A percentile compares a stretch with the other conserved stretches of the same genome.
phyloP scores from a whole-genome alignment of 2,113 vertebrate genomes.

The Microcebus jonahi region DNA sequence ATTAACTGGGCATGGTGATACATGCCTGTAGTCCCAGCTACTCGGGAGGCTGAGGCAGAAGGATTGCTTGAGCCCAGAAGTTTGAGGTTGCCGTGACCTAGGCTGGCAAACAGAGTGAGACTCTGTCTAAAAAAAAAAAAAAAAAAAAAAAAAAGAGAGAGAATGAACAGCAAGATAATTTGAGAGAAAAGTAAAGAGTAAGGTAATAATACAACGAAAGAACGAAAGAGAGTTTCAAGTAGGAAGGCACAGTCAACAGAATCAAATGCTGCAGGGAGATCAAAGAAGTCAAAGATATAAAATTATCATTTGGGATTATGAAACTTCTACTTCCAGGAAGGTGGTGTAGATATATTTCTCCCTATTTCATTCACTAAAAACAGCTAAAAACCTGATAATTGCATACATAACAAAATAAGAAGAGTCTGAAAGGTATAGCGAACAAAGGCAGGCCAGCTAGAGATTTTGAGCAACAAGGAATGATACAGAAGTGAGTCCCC shows the following conservation, averaged over 20 bases:
- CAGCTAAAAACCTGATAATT: neutral
- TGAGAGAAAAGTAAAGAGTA: neutral
- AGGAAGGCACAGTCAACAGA: neutral
- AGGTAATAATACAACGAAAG: neutral
- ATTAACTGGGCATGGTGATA: too few relatives aligned
- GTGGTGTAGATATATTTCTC: neutral
- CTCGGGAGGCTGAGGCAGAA: too few relatives aligned
- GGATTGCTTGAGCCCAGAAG: too few relatives aligned
- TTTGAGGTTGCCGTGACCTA: too few relatives aligned
- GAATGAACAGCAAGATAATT: neutral
- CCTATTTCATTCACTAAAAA: neutral
- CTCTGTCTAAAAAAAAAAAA: too few relatives aligned
- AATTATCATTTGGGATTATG: constrained; percentile 21
- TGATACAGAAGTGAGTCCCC: neutral
- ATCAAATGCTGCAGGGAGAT: neutral
- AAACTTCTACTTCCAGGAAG: neutral
- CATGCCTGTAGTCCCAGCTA: too few relatives aligned
- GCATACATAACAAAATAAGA: neutral
- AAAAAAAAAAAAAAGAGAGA: neutral
- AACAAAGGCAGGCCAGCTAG: neutral
- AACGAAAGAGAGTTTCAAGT: neutral
- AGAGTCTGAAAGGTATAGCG: neutral
- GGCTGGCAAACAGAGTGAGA: too few relatives aligned
- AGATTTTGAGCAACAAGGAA: neutral
- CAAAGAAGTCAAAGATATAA: constrained; percentile 33